Evolutionary conservation across 2,797 vertebrate genomes (phyloP).

Genomic region (Anolis apletophallus): DNA sequence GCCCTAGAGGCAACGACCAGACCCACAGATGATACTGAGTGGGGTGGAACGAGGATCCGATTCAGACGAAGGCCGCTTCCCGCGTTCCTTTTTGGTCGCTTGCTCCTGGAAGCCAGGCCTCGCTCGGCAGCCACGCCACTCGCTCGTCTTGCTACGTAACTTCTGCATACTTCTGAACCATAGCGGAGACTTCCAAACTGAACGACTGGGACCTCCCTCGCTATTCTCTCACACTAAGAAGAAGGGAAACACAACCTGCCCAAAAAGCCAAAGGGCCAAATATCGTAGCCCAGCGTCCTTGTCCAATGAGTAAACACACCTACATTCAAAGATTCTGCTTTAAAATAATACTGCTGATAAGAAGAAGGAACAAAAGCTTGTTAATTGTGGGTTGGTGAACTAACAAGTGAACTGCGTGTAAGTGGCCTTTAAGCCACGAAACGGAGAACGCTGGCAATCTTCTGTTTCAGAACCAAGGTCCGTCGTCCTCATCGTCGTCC

Average conservation of each 20-base stretch:
- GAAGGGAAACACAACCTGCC: too few species aligned
- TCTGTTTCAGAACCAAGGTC: constrained; percentile 79
- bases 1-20: not conserved
- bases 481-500: constrained; percentile 74
- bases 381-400: too few species aligned
- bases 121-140: not conserved
- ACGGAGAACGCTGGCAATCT: constrained; percentile 28
- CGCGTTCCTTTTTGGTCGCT: constrained; percentile 3
- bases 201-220: constrained; percentile 47
- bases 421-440: constrained; percentile 4
- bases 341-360: constrained; percentile 33
- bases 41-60: too few species aligned
- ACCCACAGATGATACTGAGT: not conserved
- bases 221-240: constrained; percentile 32
- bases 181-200: constrained; percentile 47
- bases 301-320: not conserved
- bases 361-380: not conserved
- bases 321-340: constrained; percentile 30
- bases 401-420: constrained; percentile 32
- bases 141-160: constrained; percentile 34
- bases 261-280: not conserved
- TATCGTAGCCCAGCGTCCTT: not conserved
- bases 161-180: constrained; percentile 13
- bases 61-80: not conserved
- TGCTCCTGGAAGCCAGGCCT: not conserved